Evolutionary conservation across 2,797 vertebrate species (phyloP).

Genomic region (Sebastes aleutianus): DNA sequence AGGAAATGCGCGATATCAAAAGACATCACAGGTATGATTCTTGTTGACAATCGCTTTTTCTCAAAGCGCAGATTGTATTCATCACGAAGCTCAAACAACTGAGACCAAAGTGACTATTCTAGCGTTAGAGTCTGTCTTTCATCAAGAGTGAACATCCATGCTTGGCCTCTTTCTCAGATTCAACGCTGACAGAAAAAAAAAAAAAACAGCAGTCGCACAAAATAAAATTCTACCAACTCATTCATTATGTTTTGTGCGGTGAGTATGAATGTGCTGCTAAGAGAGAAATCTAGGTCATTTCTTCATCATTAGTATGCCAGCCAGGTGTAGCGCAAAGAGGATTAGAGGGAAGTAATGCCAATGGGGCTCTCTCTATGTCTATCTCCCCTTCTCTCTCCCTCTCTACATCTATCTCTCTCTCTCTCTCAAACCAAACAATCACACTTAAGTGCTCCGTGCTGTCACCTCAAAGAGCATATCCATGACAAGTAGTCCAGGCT

Average conservation of each 20-base stretch:
- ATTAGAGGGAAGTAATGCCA: slow-evolving; percentile 67
- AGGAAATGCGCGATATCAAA: slow-evolving; percentile 4
- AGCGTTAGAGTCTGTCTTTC: not conserved
- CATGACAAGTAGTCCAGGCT: slow-evolving; percentile 11
- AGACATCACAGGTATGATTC: not conserved
- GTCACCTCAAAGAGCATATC: slow-evolving; percentile 37
- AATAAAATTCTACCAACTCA: slow-evolving; percentile 31
- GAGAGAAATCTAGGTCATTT: slow-evolving; percentile 75
- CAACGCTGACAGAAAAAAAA: slow-evolving; percentile 6
- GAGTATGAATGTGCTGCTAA: slow-evolving; percentile 37
- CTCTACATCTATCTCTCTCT: not conserved
- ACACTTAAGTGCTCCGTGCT: slow-evolving; percentile 44
- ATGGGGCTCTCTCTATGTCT: slow-evolving; percentile 35
- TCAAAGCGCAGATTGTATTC: slow-evolving; percentile 11
- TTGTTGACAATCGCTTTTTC: slow-evolving; percentile 1
- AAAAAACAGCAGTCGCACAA: not conserved
- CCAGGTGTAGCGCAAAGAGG: slow-evolving; percentile 76
- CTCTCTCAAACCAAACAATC: slow-evolving; percentile 56
- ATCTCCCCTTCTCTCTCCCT: not conserved
- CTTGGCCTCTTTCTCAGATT: slow-evolving; percentile 19
- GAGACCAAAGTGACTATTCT: not conserved
- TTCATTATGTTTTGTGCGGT: slow-evolving; percentile 48
- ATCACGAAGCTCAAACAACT: slow-evolving; percentile 5
- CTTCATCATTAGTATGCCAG: slow-evolving; percentile 75
- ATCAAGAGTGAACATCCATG: slow-evolving; percentile 4